Base-by-base conservation (phyloP, 2,888 invertebrate genomes). In the Lutraria lutraria region DNA sequence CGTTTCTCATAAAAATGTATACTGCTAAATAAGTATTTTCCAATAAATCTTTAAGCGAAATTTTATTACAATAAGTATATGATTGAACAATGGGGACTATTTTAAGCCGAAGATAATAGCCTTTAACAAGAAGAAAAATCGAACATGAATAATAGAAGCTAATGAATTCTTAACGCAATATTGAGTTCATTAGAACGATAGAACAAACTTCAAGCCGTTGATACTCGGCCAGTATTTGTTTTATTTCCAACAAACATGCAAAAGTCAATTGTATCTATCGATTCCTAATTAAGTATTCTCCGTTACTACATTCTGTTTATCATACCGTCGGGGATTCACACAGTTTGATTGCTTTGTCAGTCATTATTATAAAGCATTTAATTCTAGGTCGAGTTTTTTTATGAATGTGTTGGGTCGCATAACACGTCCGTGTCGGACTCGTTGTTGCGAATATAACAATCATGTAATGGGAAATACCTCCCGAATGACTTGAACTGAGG, bases 191-290 rank as follows among this genome's bases (percentile, higher is more conserved):
- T 80, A 80, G 25, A 25, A 34, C 34, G 10, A 43, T n/a, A 76
- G 29, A n/a, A 76, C 72, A 13, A 12, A 72, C 54, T 31, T 52
- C 52, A 53, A 54, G 56, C 56, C 79, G 31, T 34, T 79, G 80
- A 60, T 85, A 34, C 13, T 29, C 15, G 29, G 29, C n/a, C 31
- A 34, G n/a, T 68, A 86, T 86, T 81, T 81, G 81, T 81, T 83
- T 83, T 87, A 87, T 83, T 83, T 83, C 19, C 80, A 21, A 76
- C 43, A 79, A 87, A 83, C 87, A 87, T 60, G 87, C 87, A 80
- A 56, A 79, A 83, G 83, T 83, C 76, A 83, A 79, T 87, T 63
- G 80, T 52, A 80, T 83, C 80, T 34, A 83, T 83, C 80, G 83
- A 83, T 87, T 83, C 29, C 79, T 87, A 83, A 87, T 87, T 43